These are phyloP conservation scores for Mallateleia sp. DNA, from an alignment of 2,888 invertebrate species.

Conservation along the genomic window DNA sequence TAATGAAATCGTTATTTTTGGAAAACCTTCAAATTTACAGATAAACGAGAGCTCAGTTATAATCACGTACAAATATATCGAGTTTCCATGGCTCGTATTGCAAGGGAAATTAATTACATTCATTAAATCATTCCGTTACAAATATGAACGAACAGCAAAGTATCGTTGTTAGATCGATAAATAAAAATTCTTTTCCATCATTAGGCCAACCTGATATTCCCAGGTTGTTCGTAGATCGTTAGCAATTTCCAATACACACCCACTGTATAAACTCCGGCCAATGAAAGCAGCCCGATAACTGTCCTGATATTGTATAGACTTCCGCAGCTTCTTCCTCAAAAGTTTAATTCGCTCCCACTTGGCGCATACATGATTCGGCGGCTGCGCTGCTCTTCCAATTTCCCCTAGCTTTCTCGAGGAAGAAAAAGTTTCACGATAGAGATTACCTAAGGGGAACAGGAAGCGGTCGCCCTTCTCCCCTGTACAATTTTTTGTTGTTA, in stretches of 20 bases:
- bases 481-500: constrained; percentile 60
- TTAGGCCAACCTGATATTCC: too few relatives aligned
- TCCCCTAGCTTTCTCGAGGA: constrained; percentile 5
- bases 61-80: too few relatives aligned
- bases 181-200: too few relatives aligned
- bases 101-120: too few relatives aligned
- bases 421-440: constrained; percentile 55
- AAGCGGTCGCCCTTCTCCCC: constrained; percentile 26
- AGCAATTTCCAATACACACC: constrained; percentile 12
- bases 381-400: constrained; percentile 59
- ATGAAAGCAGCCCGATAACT: constrained; percentile 57
- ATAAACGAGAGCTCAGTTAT: too few relatives aligned
- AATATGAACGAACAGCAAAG: too few relatives aligned
- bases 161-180: too few relatives aligned
- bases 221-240: constrained; percentile 46
- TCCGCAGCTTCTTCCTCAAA: constrained; percentile 34
- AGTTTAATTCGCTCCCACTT: constrained; percentile 45
- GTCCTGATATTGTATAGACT: constrained; percentile 45
- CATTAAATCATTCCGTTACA: too few relatives aligned
- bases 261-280: constrained; percentile 33
- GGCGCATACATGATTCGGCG: constrained; percentile 66
- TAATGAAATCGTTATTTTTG: too few relatives aligned
- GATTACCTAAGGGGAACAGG: constrained; percentile 56
- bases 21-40: too few relatives aligned
- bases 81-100: too few relatives aligned